Conservation (phyloP, 2,888 invertebrate species). For the Mythimna loreyi region DNA sequence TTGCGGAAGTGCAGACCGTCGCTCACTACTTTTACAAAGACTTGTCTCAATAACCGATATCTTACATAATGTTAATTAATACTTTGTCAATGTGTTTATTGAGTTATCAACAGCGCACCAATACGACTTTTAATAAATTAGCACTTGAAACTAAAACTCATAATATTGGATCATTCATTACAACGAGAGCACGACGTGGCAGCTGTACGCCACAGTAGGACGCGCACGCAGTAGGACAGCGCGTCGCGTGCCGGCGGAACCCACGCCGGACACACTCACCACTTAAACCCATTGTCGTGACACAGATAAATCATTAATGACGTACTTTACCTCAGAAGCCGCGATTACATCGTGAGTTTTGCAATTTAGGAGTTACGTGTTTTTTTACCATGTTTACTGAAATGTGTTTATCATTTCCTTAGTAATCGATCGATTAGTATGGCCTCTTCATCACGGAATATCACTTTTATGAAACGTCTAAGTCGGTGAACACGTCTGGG, state of each 20-base stretch:
- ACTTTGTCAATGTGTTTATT: neutral
- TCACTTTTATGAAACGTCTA: neutral
- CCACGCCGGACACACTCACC: neutral
- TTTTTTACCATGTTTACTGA: constrained; percentile 26
- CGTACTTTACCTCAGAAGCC: constrained; percentile 9
- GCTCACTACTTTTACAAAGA: constrained; percentile 16
- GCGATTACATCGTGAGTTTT: constrained; percentile 2
- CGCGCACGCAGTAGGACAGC: neutral
- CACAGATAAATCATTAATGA: constrained; percentile 27
- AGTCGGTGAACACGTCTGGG: neutral
- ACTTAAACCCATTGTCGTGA: constrained; percentile 23
- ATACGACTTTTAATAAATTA: constrained; percentile 8
- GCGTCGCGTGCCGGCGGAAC: neutral
- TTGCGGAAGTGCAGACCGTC: constrained; percentile 28
- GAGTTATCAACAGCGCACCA: neutral
- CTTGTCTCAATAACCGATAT: constrained; percentile 11
- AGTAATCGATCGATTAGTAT: constrained; percentile 4
- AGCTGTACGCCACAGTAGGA: constrained; percentile 2
- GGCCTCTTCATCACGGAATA: neutral
- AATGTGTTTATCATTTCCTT: constrained; percentile 32
- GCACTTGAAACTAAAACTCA: constrained; percentile 4
- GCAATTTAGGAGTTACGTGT: constrained; percentile 5
- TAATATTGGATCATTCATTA: constrained; percentile 9
- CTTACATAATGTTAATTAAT: constrained; percentile 30
- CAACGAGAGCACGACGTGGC: constrained; percentile 39